These are phyloP conservation scores for Myocastor coypus DNA, from an alignment of 2,113 vertebrate species.

Conservation along the genomic window DNA sequence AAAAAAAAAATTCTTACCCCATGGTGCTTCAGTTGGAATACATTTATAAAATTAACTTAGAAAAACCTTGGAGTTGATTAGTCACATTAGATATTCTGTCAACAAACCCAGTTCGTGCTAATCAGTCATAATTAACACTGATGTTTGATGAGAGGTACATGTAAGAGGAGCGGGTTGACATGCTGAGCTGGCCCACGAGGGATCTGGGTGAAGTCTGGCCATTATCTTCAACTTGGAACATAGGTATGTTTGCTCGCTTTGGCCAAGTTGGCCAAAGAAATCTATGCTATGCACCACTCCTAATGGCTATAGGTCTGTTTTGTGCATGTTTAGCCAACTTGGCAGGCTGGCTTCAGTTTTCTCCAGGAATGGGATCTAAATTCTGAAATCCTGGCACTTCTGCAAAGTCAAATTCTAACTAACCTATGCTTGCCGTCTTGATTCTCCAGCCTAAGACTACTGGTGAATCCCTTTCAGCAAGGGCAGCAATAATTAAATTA, in stretches of 20 bases:
- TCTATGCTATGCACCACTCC: neutral
- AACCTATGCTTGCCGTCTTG: neutral
- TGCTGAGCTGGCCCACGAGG: slow-evolving; percentile 47
- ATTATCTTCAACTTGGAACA: slow-evolving; percentile 57
- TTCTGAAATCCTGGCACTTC: slow-evolving; percentile 53
- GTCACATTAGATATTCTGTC: slow-evolving; percentile 79
- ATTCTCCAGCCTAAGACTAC: neutral
- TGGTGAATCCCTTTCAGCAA: slow-evolving; percentile 20
- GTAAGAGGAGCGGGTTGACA: slow-evolving; percentile 10
- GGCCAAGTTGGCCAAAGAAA: slow-evolving; percentile 69
- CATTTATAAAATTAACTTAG: slow-evolving; percentile 81
- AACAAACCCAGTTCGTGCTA: slow-evolving; percentile 77
- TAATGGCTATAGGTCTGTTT: neutral
- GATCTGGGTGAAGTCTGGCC: slow-evolving; percentile 47
- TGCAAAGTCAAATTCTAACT: slow-evolving; percentile 40
- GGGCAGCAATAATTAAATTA: slow-evolving; percentile 66
- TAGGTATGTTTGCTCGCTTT: neutral
- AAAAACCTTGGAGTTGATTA: slow-evolving; percentile 79
- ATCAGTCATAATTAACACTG: slow-evolving; percentile 81
- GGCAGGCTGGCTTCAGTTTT: slow-evolving; percentile 52
- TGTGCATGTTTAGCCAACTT: slow-evolving; percentile 35
- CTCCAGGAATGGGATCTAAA: slow-evolving; percentile 47
- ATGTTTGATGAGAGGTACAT: slow-evolving; percentile 70
- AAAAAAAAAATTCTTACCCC: slow-evolving; percentile 60
- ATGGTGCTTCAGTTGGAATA: slow-evolving; percentile 76